Evolutionary conservation across 1,140 invertebrate species (phyloP), one percentile per base, ranked within the genome.

Genomic region (Drosophila athabasca): DNA sequence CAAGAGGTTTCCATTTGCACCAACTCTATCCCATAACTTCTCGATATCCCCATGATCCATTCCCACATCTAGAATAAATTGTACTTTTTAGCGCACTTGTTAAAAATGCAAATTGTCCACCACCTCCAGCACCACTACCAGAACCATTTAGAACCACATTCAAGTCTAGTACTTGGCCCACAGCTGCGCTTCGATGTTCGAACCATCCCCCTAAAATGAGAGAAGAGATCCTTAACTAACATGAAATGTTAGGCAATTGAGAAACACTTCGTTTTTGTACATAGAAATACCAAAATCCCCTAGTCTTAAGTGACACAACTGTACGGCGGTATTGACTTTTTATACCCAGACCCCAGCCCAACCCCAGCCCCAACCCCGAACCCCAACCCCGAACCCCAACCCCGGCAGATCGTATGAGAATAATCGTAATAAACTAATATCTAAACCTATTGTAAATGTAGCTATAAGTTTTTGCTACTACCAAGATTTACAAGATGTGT

Each of bases 51-150:
- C 4, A 13, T 53, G 13, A 45, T 39, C 41, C 41, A 22, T 35
- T 54, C 13, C 41, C 51, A 39, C 39, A 53, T 49, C 51, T 60
- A 58, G 48, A 61, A 39, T 45, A 70, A 78, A 90, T 91, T 84
- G 90, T 77, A 91, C 90, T 91, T 90, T 91, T 91, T 88, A 91
- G 90, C 82, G 90, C 90, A 91, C 90, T 90, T 87, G 90, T 91
- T 91, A 91, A 90, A 88, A 91, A 90, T 91, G 90, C 90, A 91
- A 84, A 88, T 88, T 87, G 62, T 64, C 55, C 49, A 48, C 46
- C 26, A 31, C 19, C 35, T 24, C 19, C 24, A 43, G 22, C 22
- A 24, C 24, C 55, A 31, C 22, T 52, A 57, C 26, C 35, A 62
- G 7, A 24, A 45, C 31, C 19, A 11, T 35, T 35, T 35, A 15